Conservation (phyloP, 2,888 invertebrate species). For the Acholoe squamosa region DNA sequence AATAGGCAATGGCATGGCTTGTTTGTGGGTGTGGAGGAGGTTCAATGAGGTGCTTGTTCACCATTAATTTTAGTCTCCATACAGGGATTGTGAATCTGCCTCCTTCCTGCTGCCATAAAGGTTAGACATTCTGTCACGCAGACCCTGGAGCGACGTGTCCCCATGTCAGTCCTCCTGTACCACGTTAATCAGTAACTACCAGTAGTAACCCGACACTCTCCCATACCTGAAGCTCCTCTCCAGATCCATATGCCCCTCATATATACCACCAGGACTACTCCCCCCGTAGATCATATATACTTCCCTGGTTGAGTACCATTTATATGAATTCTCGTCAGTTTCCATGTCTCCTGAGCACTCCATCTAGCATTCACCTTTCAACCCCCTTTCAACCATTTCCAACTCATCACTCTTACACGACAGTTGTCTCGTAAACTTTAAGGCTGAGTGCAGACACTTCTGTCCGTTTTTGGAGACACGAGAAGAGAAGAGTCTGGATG, state of each 20-base stretch:
- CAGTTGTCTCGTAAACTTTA: conserved; percentile 3
- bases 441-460: background rate
- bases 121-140: conserved; percentile 35
- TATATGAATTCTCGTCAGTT: background rate
- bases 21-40: background rate
- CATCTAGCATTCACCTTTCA: background rate
- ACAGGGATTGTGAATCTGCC: background rate
- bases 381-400: no score
- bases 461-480: background rate
- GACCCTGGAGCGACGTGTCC: background rate
- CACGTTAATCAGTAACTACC: background rate
- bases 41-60: background rate
- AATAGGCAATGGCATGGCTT: background rate
- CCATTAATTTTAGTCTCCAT: background rate
- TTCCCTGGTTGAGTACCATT: background rate
- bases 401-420: conserved; percentile 1
- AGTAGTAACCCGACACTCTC: conserved; percentile 7
- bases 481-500: background rate
- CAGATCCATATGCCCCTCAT: no score
- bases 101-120: background rate
- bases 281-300: no score
- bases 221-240: background rate
- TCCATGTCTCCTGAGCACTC: background rate
- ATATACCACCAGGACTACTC: no score
- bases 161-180: background rate